phyloP scores from a whole-genome alignment of 2,888 invertebrate genomes.

The Gortyna flavago region DNA sequence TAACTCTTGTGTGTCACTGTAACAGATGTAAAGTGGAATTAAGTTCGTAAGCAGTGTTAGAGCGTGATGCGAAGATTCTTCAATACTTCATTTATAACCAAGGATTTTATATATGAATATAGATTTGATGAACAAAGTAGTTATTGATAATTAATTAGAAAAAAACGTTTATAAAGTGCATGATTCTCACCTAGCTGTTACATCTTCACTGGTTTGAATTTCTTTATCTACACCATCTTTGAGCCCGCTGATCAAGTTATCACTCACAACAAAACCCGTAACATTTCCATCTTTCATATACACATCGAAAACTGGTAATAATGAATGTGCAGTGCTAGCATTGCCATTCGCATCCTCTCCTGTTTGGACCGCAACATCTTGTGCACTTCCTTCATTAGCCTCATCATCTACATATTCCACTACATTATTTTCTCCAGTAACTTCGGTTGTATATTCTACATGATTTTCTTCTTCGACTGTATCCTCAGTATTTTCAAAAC shows the following conservation, averaged over 20 bases:
- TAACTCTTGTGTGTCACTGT: constrained; percentile 53
- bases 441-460: constrained; percentile 51
- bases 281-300: constrained; percentile 75
- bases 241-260: constrained; percentile 57
- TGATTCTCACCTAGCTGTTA: constrained; percentile 51
- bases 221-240: constrained; percentile 65
- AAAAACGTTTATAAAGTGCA: not conserved
- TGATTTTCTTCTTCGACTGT: constrained; percentile 42
- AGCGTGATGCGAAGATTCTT: not conserved
- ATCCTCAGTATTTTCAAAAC: constrained; percentile 34
- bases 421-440: constrained; percentile 22
- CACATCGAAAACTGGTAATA: constrained; percentile 72
- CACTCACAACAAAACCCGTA: constrained; percentile 70
- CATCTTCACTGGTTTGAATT: constrained; percentile 63
- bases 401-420: constrained; percentile 46
- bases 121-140: not conserved
- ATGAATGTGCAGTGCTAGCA: constrained; percentile 61
- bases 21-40: constrained; percentile 24
- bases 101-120: not conserved
- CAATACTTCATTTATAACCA: too few relatives aligned
- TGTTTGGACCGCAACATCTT: constrained; percentile 65
- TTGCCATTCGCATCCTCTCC: constrained; percentile 41
- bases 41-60: not conserved
- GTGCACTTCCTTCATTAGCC: constrained; percentile 45
- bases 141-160: not conserved